Evolutionary conservation across 2,797 vertebrate species (phyloP).

Genomic region (Paedocypris micromegethes): DNA sequence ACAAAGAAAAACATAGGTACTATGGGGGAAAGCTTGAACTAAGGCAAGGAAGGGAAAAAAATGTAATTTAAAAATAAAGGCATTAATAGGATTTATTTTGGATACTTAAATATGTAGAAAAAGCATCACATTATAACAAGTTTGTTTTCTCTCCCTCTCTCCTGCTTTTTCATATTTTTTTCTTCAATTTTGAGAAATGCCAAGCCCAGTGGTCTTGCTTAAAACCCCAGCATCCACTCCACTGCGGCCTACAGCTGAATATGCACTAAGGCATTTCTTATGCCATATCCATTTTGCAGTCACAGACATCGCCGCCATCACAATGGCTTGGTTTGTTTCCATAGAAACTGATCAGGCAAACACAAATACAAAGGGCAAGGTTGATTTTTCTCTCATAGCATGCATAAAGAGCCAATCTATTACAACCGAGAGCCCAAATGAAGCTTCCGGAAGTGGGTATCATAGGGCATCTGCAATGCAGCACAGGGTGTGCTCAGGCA

Average conservation of each 20-base stretch:
- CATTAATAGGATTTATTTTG: background rate
- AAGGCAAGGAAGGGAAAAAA: background rate
- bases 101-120: background rate
- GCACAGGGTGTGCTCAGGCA: slow-evolving; percentile 50
- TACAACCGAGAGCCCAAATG: slow-evolving; percentile 24
- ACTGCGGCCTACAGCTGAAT: background rate
- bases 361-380: slow-evolving; percentile 8
- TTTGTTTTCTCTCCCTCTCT: background rate
- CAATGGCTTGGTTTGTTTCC: slow-evolving; percentile 4
- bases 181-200: background rate
- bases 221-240: slow-evolving; percentile 12
- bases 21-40: no score
- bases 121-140: background rate
- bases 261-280: background rate
- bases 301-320: slow-evolving; percentile 14
- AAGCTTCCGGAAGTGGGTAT: slow-evolving; percentile 29
- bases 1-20: background rate
- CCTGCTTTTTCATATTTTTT: background rate
- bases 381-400: slow-evolving; percentile 9
- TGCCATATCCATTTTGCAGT: background rate
- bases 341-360: slow-evolving; percentile 30
- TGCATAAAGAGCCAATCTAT: slow-evolving; percentile 45
- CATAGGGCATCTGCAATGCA: slow-evolving; percentile 65
- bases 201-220: background rate
- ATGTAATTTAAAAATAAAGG: background rate